Base-by-base conservation (phyloP, 1,140 invertebrate species). In the Hypsibius dujardini region DNA sequence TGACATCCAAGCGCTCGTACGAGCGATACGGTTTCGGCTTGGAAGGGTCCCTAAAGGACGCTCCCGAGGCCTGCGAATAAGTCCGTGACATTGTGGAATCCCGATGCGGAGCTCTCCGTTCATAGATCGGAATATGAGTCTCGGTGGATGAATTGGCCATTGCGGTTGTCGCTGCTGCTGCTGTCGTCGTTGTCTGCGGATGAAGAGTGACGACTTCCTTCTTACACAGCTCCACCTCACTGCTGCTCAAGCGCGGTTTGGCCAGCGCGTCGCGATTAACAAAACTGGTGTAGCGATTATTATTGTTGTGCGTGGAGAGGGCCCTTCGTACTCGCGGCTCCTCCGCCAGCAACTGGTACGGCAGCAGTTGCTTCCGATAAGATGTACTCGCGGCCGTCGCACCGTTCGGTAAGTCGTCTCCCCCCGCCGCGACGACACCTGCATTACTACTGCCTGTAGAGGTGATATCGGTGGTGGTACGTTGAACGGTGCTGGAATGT, bases 1-100 rank as follows among this genome's bases (percentile, higher is more conserved):
- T 45, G 3, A 67, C 42, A 67, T 67, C 62, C 62, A 67, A 42
- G 7, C 62, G 62, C 62, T 67, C 62, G 42, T 67, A 67, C 12
- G 62, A 67, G 12, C 62, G 12, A 42, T 67, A 67, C 3, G 62
- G 62, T 45, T 15, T 45, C 12, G 62, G 62, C 42, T 67, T 67
- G 62, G 12, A 15, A 42, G 7, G 3, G 50, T 56, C 50, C 7
- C n/a, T 56, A 7, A 56, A 56, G 7, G n/a, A n/a, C 50, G 50
- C 7, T 28, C 28, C 28, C 50, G 50, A 56, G n/a, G 50, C n/a
- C 50, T n/a, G 7, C 7, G 50, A 56, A 56, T 56, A 56, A 56
- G 42, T 45, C 62, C 62, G 12, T 12, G 12, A 12, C 50, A 56
- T 56, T 7, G 50, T 56, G 50, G 50, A 56, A n/a, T 7, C 42